Conservation (phyloP, 2,888 invertebrate species). For the Coelogynopora nodosa region DNA sequence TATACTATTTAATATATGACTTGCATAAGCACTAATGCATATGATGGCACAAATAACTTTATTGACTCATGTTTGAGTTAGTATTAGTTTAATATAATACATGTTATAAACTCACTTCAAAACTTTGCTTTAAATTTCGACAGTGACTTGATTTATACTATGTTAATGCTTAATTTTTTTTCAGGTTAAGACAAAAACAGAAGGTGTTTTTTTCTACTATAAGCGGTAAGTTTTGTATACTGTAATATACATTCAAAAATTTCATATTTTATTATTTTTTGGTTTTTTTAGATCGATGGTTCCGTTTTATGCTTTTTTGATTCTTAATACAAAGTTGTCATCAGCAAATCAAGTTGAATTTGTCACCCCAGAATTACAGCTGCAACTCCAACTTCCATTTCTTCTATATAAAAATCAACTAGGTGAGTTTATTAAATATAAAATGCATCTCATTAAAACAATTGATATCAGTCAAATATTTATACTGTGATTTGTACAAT, state of each 20-base stretch:
- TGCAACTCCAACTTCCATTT: neutral
- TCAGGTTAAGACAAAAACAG: neutral
- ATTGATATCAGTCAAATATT: neutral
- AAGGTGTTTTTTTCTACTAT: neutral
- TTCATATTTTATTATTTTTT: neutral
- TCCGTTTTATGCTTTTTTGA: neutral
- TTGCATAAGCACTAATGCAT: too few species aligned
- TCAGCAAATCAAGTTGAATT: neutral
- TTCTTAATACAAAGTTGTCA: neutral
- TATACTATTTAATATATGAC: too few species aligned
- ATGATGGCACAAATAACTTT: too few species aligned
- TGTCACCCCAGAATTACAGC: neutral
- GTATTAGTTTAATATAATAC: too few species aligned
- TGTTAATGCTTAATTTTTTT: too few species aligned
- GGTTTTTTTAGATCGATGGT: neutral
- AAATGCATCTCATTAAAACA: neutral
- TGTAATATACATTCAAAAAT: neutral
- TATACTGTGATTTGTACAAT: neutral
- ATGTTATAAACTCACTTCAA: too few species aligned
- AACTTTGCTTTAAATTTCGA: too few species aligned
- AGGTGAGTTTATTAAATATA: neutral
- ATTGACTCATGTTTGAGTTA: too few species aligned
- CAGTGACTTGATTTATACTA: too few species aligned
- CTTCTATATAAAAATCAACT: neutral
- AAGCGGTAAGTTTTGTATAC: neutral